These are phyloP conservation scores for Ptychochromis oligacanthus DNA, from an alignment of 2,113 vertebrate species.

Conservation along the genomic window DNA sequence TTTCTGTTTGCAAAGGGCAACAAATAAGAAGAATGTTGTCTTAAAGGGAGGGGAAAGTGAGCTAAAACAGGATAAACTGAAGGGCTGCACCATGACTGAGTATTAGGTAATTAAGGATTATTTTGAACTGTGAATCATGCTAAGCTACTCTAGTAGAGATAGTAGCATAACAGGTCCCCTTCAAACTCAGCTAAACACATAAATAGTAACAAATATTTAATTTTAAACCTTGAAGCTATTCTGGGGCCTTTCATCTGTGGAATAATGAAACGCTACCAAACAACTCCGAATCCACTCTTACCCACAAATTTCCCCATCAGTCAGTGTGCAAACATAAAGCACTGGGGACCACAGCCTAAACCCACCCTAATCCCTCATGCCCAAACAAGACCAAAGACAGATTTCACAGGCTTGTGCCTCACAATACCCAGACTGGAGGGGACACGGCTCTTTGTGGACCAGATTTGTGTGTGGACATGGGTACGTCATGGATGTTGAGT, in stretches of 20 bases:
- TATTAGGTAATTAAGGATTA: neutral
- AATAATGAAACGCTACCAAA: slow-evolving; percentile 23
- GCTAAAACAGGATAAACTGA: no score
- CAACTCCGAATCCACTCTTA: neutral
- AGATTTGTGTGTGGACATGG: slow-evolving; percentile 46
- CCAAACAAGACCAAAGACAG: slow-evolving; percentile 69
- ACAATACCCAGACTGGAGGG: slow-evolving; percentile 63
- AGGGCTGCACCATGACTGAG: no score
- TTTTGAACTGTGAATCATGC: neutral
- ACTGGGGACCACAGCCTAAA: slow-evolving; percentile 36
- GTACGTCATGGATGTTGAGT: slow-evolving; percentile 21
- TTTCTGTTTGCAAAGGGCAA: neutral
- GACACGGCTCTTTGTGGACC: slow-evolving; percentile 46
- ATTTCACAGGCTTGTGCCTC: slow-evolving; percentile 73
- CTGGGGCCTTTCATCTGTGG: neutral
- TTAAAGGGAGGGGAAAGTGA: neutral
- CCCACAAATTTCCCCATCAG: slow-evolving; percentile 46
- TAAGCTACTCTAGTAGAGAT: neutral
- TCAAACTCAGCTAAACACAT: neutral
- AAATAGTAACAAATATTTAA: neutral
- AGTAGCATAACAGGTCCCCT: neutral
- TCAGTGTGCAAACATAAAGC: slow-evolving; percentile 49
- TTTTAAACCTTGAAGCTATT: slow-evolving; percentile 1
- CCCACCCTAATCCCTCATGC: slow-evolving; percentile 66
- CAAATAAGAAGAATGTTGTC: neutral